A percentile compares a stretch with the other conserved stretches of the same genome.
These are phyloP conservation scores for Bicyclus anynana DNA, from an alignment of 1,140 invertebrate species.

Conservation along the genomic window DNA sequence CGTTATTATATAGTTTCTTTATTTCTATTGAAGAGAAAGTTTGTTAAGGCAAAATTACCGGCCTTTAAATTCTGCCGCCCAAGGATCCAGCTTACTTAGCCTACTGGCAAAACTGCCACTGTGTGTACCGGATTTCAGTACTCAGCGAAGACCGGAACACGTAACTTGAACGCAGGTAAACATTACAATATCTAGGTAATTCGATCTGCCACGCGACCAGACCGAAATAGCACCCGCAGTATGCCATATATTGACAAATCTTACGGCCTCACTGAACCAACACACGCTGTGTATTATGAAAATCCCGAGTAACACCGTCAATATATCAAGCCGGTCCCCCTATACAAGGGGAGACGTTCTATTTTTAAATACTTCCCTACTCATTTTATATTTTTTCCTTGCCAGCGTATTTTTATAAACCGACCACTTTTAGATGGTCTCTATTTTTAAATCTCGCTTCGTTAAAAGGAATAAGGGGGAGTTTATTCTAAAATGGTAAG, in stretches of 20 bases:
- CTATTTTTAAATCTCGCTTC: slow-evolving; percentile 24
- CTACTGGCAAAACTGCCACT: too few relatives aligned
- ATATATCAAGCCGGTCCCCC: slow-evolving; percentile 71
- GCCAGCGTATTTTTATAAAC: slow-evolving; percentile 55
- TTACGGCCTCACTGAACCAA: slow-evolving; percentile 69
- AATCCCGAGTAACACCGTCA: slow-evolving; percentile 68
- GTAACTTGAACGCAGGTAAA: slow-evolving; percentile 37
- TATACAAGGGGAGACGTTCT: slow-evolving; percentile 58
- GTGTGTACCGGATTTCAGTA: slow-evolving; percentile 3
- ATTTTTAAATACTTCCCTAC: slow-evolving; percentile 73
- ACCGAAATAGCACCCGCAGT: slow-evolving; percentile 68
- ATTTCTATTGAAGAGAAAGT: too few relatives aligned
- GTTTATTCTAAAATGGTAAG: slow-evolving; percentile 51
- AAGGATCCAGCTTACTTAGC: too few relatives aligned
- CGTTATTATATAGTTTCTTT: too few relatives aligned
- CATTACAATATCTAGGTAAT: slow-evolving; percentile 56
- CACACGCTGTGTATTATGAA: slow-evolving; percentile 71
- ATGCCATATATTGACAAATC: slow-evolving; percentile 74
- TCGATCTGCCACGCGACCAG: slow-evolving; percentile 53
- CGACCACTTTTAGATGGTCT: slow-evolving; percentile 41
- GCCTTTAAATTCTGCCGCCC: too few relatives aligned
- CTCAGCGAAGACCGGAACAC: slow-evolving; percentile 26
- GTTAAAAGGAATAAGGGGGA: slow-evolving; percentile 28
- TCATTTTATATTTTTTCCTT: slow-evolving; percentile 73
- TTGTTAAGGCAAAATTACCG: too few relatives aligned